A percentile compares a stretch with the other conserved stretches of the same genome.
These are phyloP conservation scores for Grus americana DNA, from an alignment of 2,113 vertebrate species.

Conservation along the genomic window DNA sequence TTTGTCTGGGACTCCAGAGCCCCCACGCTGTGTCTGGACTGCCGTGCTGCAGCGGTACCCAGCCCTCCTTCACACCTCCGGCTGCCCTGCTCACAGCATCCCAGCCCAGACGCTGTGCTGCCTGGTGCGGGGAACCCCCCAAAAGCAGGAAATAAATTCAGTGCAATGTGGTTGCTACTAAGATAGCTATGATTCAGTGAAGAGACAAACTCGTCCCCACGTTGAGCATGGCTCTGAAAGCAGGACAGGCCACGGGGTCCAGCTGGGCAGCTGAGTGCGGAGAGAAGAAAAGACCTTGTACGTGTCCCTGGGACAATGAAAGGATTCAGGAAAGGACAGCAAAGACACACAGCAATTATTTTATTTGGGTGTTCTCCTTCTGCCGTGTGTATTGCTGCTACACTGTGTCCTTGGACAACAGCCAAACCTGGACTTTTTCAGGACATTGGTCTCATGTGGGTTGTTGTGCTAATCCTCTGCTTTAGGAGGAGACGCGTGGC, in stretches of 20 bases:
- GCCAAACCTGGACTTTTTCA: neutral
- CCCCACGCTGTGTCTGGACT: neutral
- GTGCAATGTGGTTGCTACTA: neutral
- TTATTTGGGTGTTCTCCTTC: neutral
- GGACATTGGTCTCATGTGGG: neutral
- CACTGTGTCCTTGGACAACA: neutral
- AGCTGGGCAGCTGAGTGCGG: rapidly evolving
- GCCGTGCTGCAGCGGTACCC: rapidly evolving
- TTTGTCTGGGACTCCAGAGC: neutral
- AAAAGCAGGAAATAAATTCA: neutral
- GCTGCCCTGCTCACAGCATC: neutral
- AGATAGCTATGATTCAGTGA: neutral
- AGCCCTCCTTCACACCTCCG: neutral
- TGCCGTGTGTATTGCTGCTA: neutral
- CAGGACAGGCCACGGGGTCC: neutral
- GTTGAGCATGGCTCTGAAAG: neutral
- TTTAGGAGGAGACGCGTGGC: neutral
- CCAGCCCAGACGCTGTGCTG: rapidly evolving
- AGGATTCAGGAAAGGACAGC: neutral
- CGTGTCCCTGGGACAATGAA: neutral
- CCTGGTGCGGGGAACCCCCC: neutral
- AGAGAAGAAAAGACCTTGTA: neutral
- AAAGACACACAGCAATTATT: neutral
- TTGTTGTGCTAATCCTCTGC: neutral
- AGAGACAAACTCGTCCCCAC: neutral